Conservation (phyloP, 1,140 invertebrate species). For the Contarinia nasturtii region DNA sequence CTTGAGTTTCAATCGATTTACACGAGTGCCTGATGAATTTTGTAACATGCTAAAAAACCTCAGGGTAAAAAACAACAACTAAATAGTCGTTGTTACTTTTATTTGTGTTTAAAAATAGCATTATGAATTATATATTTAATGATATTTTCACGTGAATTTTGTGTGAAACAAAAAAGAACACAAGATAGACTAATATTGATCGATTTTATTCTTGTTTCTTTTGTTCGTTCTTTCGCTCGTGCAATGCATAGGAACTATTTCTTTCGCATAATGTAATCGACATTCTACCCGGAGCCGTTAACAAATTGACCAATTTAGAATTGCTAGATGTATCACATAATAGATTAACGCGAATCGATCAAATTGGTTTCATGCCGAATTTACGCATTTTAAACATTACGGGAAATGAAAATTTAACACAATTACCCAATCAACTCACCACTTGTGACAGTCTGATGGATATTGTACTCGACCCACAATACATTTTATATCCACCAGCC, state of each 20-base stretch:
- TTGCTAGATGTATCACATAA: slow-evolving; percentile 53
- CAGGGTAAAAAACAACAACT: slow-evolving; percentile 26
- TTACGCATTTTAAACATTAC: slow-evolving; percentile 34
- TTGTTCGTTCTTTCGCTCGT: slow-evolving; percentile 3
- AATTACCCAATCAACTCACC: slow-evolving; percentile 15
- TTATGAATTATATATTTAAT: background rate
- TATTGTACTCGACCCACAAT: slow-evolving; percentile 37
- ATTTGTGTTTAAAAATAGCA: background rate
- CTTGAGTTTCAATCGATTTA: slow-evolving; percentile 49
- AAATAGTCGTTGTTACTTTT: background rate
- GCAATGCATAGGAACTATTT: slow-evolving; percentile 35
- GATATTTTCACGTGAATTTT: background rate
- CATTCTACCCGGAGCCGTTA: slow-evolving; percentile 44
- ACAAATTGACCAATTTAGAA: slow-evolving; percentile 35
- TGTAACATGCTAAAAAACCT: slow-evolving; percentile 33
- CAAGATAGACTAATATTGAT: background rate
- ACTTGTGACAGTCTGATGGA: slow-evolving; percentile 20
- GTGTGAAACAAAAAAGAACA: background rate
- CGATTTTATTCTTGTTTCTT: slow-evolving; percentile 2
- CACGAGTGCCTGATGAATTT: slow-evolving; percentile 37
- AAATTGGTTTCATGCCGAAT: slow-evolving; percentile 37
- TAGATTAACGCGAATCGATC: slow-evolving; percentile 23
- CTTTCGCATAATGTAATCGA: slow-evolving; percentile 41
- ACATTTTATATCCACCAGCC: slow-evolving; percentile 39
- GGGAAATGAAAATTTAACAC: slow-evolving; percentile 33